Base-by-base conservation (phyloP, 1,140 invertebrate genomes). In the Babylonia areolata region DNA sequence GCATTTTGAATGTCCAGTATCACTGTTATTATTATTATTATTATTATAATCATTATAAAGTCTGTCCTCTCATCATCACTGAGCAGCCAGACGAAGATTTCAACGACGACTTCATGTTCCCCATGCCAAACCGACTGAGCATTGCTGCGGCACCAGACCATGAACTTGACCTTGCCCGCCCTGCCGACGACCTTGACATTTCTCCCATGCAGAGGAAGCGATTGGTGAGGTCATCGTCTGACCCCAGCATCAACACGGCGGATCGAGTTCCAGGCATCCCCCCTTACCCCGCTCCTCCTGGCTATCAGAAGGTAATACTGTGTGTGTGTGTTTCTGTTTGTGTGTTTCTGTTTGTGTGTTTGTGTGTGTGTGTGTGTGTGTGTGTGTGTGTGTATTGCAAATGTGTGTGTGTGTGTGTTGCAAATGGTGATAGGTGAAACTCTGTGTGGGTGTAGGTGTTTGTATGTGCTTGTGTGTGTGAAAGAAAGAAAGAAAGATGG, bases 141-240 rank as follows among this genome's bases (percentile, higher is more conserved):
- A 99, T 98, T 95, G 98, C 98, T 88, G 98, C 97, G 91, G 98
- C 97, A 92, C 98, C 98, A 89, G 98, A 99, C 95, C 95, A 97
- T 93, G 98, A 98, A 95, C 85, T 91, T 92, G 90, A 98, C 95
- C 85, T 91, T 92, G 90, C 95, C 58, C 39, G 86, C 3, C 87
- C 89, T 28, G 75, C 79, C 0, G 93, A 93, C 81, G 92, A 93
- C 69, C 82, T 92, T 71, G 91, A 92, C 46, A 83, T 85, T 2
- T 91, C 90, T 39, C 91, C 91, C 2, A 86, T 87, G 77, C 88
- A 90, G 81, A 91, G 91, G 40, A 90, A 91, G 82, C 82, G 88
- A 42, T 84, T 94, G 79, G 89, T 93, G 39, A 88, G 93, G 77
- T 93, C 94, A 6, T 92, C 92, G 17, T 94, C 93, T 28, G 93